phyloP scores from a whole-genome alignment of 2,113 vertebrate genomes.

The Carassius gibelio region DNA sequence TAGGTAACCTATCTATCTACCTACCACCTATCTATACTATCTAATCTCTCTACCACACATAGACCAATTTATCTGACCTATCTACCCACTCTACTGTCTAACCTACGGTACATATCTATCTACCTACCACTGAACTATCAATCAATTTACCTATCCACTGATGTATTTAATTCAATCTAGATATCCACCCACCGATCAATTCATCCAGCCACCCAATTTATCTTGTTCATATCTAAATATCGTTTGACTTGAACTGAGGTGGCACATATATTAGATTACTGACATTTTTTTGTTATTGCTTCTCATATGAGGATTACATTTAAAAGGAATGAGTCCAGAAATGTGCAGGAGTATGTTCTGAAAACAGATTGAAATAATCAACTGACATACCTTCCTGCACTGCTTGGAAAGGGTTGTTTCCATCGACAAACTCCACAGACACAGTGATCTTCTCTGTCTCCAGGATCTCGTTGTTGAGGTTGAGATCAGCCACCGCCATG shows the following conservation, averaged over 20 bases:
- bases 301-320: background rate
- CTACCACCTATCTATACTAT: no score
- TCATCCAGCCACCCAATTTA: background rate
- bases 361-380: conserved; percentile 11
- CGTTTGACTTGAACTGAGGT: background rate
- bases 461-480: conserved; percentile 96
- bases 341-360: background rate
- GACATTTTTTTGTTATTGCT: background rate
- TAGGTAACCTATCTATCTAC: no score
- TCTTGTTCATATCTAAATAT: background rate
- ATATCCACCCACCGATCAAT: background rate
- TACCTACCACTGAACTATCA: background rate
- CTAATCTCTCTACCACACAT: no score
- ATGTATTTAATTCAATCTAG: background rate
- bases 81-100: no score
- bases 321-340: background rate
- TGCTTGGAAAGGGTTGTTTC: conserved; percentile 97
- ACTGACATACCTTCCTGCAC: conserved; percentile 95
- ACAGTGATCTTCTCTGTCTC: conserved; percentile 98
- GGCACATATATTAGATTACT: background rate
- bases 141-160: background rate
- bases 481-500: conserved; percentile 95
- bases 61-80: no score
- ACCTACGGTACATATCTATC: background rate
- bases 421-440: conserved; percentile 96